A percentile compares a stretch with the other conserved stretches of the same genome.
Conservation (phyloP, 2,113 vertebrate genomes). For the Ptyas mucosa region DNA sequence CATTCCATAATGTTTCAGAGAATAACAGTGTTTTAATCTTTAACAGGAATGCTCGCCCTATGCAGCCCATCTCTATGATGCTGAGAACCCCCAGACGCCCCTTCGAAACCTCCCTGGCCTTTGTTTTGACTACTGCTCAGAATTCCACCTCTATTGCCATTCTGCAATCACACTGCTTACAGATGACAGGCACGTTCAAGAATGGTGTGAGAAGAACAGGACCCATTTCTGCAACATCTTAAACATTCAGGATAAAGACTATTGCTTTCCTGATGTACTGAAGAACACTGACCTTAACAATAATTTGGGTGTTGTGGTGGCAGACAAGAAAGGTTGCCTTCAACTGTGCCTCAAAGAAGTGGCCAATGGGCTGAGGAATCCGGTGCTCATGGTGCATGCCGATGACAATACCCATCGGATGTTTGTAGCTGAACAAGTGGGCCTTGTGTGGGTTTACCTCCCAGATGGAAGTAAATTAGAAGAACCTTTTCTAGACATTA, state of each 20-base stretch:
- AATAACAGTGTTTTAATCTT: background rate
- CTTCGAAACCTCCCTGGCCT: constrained; percentile 78
- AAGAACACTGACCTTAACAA: constrained; percentile 66
- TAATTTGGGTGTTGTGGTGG: constrained; percentile 67
- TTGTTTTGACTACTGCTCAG: constrained; percentile 75
- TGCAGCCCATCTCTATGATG: constrained; percentile 79
- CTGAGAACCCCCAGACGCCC: constrained; percentile 75
- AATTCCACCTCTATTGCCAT: constrained; percentile 71
- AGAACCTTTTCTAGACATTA: constrained; percentile 81
- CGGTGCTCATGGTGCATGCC: constrained; percentile 74
- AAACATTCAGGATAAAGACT: constrained; percentile 75
- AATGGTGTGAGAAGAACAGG: constrained; percentile 48
- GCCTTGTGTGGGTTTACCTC: constrained; percentile 81
- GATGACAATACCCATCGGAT: constrained; percentile 73
- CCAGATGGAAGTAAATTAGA: constrained; percentile 72
- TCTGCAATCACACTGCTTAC: constrained; percentile 73
- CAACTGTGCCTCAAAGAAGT: constrained; percentile 80
- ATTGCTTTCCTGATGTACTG: constrained; percentile 79
- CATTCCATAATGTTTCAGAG: background rate
- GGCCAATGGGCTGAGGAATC: constrained; percentile 79
- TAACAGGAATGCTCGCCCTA: constrained; percentile 83
- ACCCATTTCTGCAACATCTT: constrained; percentile 73
- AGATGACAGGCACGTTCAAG: constrained; percentile 48
- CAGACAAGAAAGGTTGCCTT: constrained; percentile 72
- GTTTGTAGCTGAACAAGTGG: constrained; percentile 81